Percentiles rank a stretch among this genome's conserved stretches.
phyloP scores from a whole-genome alignment of 2,888 invertebrate genomes.

The Phortica magna region DNA sequence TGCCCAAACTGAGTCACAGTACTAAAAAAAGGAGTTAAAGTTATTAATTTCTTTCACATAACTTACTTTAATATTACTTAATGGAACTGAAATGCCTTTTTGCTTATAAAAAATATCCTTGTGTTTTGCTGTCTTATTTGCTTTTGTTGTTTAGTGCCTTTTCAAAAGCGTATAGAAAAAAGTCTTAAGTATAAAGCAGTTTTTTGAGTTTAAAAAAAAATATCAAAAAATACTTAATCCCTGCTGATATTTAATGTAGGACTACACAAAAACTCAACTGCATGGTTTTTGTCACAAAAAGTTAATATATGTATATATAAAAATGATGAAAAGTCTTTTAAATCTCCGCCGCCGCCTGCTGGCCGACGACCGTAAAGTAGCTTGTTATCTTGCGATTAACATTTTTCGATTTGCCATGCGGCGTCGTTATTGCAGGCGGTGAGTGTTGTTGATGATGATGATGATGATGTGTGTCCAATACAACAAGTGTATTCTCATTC shows the following conservation, averaged over 20 bases:
- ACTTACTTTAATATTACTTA: no score
- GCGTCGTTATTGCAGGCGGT: conserved; percentile 35
- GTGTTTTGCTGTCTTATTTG: not conserved
- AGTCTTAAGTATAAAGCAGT: conserved; percentile 50
- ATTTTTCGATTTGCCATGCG: conserved; percentile 45
- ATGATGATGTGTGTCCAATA: conserved; percentile 27
- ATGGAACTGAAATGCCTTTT: no score
- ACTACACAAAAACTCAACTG: not conserved
- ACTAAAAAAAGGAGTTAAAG: no score
- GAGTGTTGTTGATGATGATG: conserved; percentile 31
- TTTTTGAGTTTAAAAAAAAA: conserved; percentile 46
- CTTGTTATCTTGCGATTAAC: conserved; percentile 69
- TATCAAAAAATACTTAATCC: conserved; percentile 62
- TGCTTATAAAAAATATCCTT: no score
- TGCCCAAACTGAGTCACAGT: no score
- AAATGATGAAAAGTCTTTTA: conserved; percentile 60
- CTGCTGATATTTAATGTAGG: conserved; percentile 56
- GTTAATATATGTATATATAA: conserved; percentile 35
- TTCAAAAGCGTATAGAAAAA: conserved; percentile 64
- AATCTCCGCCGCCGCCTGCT: conserved; percentile 66
- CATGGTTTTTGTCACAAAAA: not conserved
- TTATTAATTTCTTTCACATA: no score
- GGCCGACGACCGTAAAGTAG: conserved; percentile 73
- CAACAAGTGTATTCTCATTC: conserved; percentile 49
- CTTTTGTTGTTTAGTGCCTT: conserved; percentile 51